Base-by-base conservation (phyloP, 2,888 invertebrate species). In the Drosophila cyrtoloma region DNA sequence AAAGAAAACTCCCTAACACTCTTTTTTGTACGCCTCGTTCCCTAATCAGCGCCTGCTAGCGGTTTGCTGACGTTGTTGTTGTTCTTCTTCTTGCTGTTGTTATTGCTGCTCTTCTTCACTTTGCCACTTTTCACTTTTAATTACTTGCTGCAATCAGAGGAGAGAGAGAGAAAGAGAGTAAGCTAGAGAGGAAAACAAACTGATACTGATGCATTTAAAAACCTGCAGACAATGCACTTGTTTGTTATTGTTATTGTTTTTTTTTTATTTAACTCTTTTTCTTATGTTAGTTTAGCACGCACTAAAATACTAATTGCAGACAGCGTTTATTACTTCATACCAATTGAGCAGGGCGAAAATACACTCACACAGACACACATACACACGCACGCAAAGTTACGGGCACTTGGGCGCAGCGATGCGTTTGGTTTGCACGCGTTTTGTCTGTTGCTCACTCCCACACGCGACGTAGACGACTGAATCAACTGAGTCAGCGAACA, bases 311-410 rank as follows among this genome's bases (percentile, higher is more conserved):
- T 80, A 85, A 89, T 85, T 89, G 83, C 68, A 82, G 60, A 62
- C 78, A 62, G 47, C 75, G 75, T 79, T 89, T 85, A 85, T 89
- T 85, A 85, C 90, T 85, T 86, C 90, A 86, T 76, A 88, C 74
- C 84, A 84, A 84, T 87, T 85, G 74, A 87, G 74, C 66, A 79
- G 73, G 51, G 71, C 64, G 68, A 80, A 82, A 80, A 82, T 62
- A 51, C 60, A 71, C 71, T 70, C 72, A 72, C 55, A 72, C 69
- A 73, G 70, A 71, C 55, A 64, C 64, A 77, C 39, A 71, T 33
- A 33, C 67, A 70, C 62, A 74, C 64, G 67, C 65, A 81, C 79
- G 75, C 73, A 74, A 71, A 66, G 57, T 77, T 75, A 74, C 67
- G 73, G 69, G 67, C 62, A 70, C 82, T 74, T 57, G 16, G 51